A percentile compares a stretch with the other conserved stretches of the same genome.
Conservation (phyloP, 1,140 invertebrate species). For the Diorhabda sublineata region DNA sequence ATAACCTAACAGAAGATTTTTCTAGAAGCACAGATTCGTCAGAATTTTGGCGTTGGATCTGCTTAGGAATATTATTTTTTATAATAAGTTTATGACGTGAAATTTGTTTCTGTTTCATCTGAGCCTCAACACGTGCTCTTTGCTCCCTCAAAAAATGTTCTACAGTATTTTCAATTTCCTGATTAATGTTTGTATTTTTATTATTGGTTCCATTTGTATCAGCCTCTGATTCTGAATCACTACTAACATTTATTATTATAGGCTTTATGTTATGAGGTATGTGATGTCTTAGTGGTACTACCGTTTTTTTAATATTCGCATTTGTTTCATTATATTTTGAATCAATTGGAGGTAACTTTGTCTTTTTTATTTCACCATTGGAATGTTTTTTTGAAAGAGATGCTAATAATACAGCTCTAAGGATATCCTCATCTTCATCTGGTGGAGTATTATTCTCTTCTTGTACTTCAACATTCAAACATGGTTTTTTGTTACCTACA, state of each 20-base stretch:
- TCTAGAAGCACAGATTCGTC: constrained; percentile 23
- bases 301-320: constrained; percentile 8
- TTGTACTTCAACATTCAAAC: constrained; percentile 12
- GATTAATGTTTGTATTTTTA: constrained; percentile 13
- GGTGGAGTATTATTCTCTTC: constrained; percentile 21
- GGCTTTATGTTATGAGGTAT: constrained; percentile 32
- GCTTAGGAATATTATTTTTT: neutral
- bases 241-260: constrained; percentile 42
- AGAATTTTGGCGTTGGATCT: neutral
- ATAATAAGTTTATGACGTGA: neutral
- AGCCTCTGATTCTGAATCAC: constrained; percentile 40
- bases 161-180: constrained; percentile 29
- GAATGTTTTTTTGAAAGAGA: constrained; percentile 44
- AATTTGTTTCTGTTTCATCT: constrained; percentile 15
- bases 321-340: neutral
- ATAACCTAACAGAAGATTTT: constrained; percentile 41
- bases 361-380: constrained; percentile 8
- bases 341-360: neutral
- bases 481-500: constrained; percentile 16
- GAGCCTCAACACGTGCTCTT: constrained; percentile 41
- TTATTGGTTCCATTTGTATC: constrained; percentile 18
- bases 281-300: constrained; percentile 15
- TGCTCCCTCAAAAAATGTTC: constrained; percentile 42
- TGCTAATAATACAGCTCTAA: constrained; percentile 43
- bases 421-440: constrained; percentile 45